phyloP scores from a whole-genome alignment of 2,888 invertebrate genomes.

The Ganaspis brasiliensis region DNA sequence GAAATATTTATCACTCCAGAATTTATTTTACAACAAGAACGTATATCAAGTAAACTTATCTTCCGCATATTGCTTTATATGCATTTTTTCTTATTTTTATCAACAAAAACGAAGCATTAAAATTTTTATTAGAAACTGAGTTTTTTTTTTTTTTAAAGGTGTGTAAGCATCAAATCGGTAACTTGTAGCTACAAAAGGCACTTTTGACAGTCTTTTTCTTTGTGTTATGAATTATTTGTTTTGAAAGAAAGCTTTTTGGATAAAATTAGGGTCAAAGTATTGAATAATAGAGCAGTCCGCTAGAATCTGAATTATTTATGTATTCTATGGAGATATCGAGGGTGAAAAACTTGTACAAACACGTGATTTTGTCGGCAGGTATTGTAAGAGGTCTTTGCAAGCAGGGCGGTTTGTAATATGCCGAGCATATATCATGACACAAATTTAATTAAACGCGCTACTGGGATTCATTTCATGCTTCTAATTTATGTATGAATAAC shows the following conservation, averaged over 20 bases:
- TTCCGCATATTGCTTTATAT: no score
- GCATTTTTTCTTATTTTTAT: no score
- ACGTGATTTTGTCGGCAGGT: conserved; percentile 28
- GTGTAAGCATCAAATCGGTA: background rate
- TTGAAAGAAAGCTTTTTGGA: conserved; percentile 1
- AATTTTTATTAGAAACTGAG: no score
- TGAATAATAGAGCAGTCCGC: background rate
- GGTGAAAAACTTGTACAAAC: conserved; percentile 20
- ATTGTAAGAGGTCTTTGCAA: conserved; percentile 52
- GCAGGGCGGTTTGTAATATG: conserved; percentile 60
- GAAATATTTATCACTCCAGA: no score
- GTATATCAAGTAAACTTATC: no score
- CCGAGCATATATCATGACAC: conserved; percentile 75
- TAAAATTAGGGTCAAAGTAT: background rate
- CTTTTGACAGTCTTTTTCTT: background rate
- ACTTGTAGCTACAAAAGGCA: no score
- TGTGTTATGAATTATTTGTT: background rate
- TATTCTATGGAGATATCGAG: background rate
- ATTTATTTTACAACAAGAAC: no score
- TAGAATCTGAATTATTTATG: conserved; percentile 7
- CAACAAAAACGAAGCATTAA: no score
- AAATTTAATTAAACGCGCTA: conserved; percentile 77
- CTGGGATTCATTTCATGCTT: conserved; percentile 71
- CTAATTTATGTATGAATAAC: conserved; percentile 77
- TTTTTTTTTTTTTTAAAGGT: no score